phyloP scores from a whole-genome alignment of 2,888 invertebrate genomes.

The Halictus ligatus region DNA sequence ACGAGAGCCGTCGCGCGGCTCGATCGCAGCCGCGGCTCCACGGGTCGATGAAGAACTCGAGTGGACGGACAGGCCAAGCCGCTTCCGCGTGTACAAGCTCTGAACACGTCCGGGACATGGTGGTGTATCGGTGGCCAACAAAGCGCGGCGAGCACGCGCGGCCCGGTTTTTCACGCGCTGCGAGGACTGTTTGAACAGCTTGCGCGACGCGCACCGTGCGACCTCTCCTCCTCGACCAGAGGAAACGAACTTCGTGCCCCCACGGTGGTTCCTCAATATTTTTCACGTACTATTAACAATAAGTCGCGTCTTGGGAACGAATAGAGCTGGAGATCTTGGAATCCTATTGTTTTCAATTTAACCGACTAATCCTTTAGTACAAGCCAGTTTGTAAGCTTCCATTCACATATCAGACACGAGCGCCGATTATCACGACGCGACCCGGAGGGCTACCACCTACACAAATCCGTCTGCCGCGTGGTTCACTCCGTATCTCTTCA shows the following conservation, averaged over 20 bases:
- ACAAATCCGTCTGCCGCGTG: not conserved
- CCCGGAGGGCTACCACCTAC: not conserved
- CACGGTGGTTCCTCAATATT: slow-evolving; percentile 19
- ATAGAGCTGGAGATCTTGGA: slow-evolving; percentile 28
- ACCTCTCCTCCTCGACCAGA: not conserved
- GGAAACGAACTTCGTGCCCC: not conserved
- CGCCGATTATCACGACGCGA: slow-evolving; percentile 58
- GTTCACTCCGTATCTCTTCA: slow-evolving; percentile 40
- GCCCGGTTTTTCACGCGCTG: slow-evolving; percentile 14
- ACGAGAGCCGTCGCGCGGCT: slow-evolving; percentile 78
- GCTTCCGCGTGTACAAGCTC: slow-evolving; percentile 75
- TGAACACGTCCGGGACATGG: slow-evolving; percentile 44
- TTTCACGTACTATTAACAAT: slow-evolving; percentile 42
- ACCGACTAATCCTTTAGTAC: slow-evolving; percentile 69
- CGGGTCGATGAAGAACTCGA: slow-evolving; percentile 61
- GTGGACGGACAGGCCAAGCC: slow-evolving; percentile 66
- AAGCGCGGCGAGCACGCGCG: slow-evolving; percentile 18
- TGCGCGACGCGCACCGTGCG: not conserved
- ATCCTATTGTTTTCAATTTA: slow-evolving; percentile 57
- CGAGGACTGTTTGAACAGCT: slow-evolving; percentile 16
- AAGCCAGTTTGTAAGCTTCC: slow-evolving; percentile 74
- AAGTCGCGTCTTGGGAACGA: slow-evolving; percentile 35
- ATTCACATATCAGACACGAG: slow-evolving; percentile 72
- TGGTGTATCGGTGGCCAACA: slow-evolving; percentile 7
- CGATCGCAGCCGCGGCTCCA: slow-evolving; percentile 67